Percentiles rank a stretch among this genome's conserved stretches.
These are phyloP conservation scores for Zootermopsis nevadensis DNA, from an alignment of 2,888 invertebrate species.

Conservation along the genomic window DNA sequence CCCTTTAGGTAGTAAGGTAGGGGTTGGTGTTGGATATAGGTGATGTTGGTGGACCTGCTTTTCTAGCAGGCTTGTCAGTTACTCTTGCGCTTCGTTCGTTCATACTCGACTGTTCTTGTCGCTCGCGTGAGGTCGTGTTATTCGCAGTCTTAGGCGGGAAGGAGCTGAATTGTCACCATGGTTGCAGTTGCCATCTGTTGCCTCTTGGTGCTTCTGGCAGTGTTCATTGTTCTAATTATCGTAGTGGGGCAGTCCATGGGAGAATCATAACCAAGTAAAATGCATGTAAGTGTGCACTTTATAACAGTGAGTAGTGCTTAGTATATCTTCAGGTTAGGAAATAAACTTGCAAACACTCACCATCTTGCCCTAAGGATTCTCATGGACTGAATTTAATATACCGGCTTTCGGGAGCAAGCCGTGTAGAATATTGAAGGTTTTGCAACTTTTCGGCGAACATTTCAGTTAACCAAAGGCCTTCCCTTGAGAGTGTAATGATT, in stretches of 20 bases:
- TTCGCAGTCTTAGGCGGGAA: conserved; percentile 4
- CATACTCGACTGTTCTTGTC: background rate
- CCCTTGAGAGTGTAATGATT: no score
- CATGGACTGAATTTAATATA: no score
- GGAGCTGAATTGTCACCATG: conserved; percentile 64
- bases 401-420: no score
- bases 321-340: no score
- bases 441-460: no score
- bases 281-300: no score
- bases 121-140: background rate
- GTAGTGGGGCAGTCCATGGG: conserved; percentile 80
- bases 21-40: conserved; percentile 45
- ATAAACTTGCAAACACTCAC: no score
- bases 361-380: no score
- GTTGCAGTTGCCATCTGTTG: conserved; percentile 87
- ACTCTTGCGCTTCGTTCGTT: conserved; percentile 35
- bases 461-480: no score
- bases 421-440: no score
- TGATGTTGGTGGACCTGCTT: background rate
- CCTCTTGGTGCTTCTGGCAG: conserved; percentile 81
- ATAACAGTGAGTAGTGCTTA: no score
- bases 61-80: conserved; percentile 46
- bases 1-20: conserved; percentile 48
- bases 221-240: conserved; percentile 85
- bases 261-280: conserved; percentile 17